A percentile compares a stretch with the other conserved stretches of the same genome.
These are phyloP conservation scores for Junonia oenone DNA, from an alignment of 2,888 invertebrate species.

Conservation along the genomic window DNA sequence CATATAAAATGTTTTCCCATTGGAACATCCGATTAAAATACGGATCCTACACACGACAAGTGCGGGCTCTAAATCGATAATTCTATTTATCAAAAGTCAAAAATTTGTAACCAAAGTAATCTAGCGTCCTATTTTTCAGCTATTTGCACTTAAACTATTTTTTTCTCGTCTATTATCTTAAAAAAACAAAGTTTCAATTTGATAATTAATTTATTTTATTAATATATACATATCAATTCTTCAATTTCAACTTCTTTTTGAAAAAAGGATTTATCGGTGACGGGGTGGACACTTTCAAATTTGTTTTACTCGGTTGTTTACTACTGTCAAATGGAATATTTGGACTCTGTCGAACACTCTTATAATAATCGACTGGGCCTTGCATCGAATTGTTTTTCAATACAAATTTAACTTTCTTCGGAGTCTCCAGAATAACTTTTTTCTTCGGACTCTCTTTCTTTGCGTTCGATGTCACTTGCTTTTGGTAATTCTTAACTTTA, in stretches of 20 bases:
- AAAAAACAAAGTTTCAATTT: too few species aligned
- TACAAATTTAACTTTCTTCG: slow-evolving; percentile 86
- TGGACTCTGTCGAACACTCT: slow-evolving; percentile 85
- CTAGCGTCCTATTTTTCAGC: too few species aligned
- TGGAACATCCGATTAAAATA: too few species aligned
- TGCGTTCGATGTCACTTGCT: slow-evolving; percentile 29
- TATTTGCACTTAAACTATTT: too few species aligned
- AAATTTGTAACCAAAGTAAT: too few species aligned
- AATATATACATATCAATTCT: neutral
- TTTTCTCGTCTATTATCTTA: too few species aligned
- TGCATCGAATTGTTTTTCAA: slow-evolving; percentile 85
- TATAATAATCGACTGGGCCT: slow-evolving; percentile 85
- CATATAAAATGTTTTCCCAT: too few species aligned
- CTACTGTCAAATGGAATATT: slow-evolving; percentile 86
- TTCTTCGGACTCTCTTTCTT: slow-evolving; percentile 31
- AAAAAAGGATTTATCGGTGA: slow-evolving; percentile 90
- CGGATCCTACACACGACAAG: too few species aligned
- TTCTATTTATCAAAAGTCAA: too few species aligned
- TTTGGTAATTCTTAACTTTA: slow-evolving; percentile 53
- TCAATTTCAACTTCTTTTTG: slow-evolving; percentile 57
- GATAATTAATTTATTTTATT: neutral
- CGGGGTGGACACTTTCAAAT: slow-evolving; percentile 84
- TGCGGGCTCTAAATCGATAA: too few species aligned
- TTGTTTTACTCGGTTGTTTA: slow-evolving; percentile 84
- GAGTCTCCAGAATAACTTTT: slow-evolving; percentile 35